Conservation (phyloP, 2,888 invertebrate genomes). For the Leptinotarsa peninsularis region DNA sequence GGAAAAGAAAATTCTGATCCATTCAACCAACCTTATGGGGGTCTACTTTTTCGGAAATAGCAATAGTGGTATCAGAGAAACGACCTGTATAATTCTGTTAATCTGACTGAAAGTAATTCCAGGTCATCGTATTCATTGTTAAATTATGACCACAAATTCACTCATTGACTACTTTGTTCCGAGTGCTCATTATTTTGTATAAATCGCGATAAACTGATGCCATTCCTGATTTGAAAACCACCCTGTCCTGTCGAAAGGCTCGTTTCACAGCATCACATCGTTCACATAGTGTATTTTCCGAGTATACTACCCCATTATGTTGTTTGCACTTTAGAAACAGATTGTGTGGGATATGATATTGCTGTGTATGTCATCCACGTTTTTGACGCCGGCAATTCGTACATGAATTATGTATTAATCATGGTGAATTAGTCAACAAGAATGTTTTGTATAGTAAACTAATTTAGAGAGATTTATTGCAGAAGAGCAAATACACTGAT, state of each 20-base stretch:
- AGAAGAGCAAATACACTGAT: constrained; percentile 37
- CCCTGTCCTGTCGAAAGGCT: constrained; percentile 18
- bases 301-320: constrained; percentile 40
- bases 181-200: not conserved
- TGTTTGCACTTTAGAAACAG: constrained; percentile 47
- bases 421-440: constrained; percentile 48
- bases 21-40: too few relatives aligned
- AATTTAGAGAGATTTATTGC: constrained; percentile 44
- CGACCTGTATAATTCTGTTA: too few relatives aligned
- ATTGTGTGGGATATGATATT: constrained; percentile 42
- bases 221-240: constrained; percentile 20
- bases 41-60: too few relatives aligned
- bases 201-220: not conserved
- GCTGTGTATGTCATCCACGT: constrained; percentile 45
- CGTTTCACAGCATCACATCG: constrained; percentile 21
- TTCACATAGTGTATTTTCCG: constrained; percentile 31
- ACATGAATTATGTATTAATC: constrained; percentile 48
- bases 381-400: constrained; percentile 45
- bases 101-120: too few relatives aligned
- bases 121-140: too few relatives aligned
- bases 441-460: constrained; percentile 46
- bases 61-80: too few relatives aligned
- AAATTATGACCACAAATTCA: too few relatives aligned
- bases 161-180: too few relatives aligned
- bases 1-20: too few relatives aligned